These are phyloP conservation scores for Harpagoxenus sublaevis DNA, from an alignment of 2,888 invertebrate species.

Conservation along the genomic window DNA sequence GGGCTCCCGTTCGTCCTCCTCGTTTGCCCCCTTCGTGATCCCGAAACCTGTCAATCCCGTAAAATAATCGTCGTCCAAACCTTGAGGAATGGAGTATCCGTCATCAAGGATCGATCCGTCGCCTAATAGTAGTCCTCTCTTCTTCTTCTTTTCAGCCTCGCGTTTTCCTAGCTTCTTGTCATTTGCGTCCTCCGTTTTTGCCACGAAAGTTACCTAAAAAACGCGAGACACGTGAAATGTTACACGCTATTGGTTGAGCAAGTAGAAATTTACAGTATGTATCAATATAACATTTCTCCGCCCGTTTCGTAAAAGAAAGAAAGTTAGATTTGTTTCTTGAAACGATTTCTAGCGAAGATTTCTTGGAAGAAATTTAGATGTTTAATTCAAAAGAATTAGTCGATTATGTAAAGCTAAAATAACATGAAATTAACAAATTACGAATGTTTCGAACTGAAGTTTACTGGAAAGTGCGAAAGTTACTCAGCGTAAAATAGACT, in stretches of 20 bases:
- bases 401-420: background rate
- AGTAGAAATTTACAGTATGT: constrained; percentile 6
- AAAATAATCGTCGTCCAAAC: constrained; percentile 87
- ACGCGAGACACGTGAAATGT: background rate
- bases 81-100: constrained; percentile 86
- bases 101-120: constrained; percentile 91
- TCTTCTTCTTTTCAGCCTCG: constrained; percentile 84
- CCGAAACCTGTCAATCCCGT: constrained; percentile 91
- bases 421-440: background rate
- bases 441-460: background rate
- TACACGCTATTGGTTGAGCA: background rate
- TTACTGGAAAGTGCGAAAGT: constrained; percentile 18
- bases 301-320: background rate
- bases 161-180: constrained; percentile 68
- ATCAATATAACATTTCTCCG: background rate
- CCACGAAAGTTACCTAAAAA: constrained; percentile 74
- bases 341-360: background rate
- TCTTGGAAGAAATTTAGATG: background rate
- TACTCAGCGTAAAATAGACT: background rate
- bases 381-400: background rate
- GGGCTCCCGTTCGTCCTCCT: constrained; percentile 91
- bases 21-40: constrained; percentile 86
- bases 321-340: background rate
- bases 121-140: constrained; percentile 90
- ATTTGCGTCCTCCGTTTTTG: constrained; percentile 43